These are phyloP conservation scores for Rhingia campestris DNA, from an alignment of 2,888 invertebrate genomes.

Conservation along the genomic window DNA sequence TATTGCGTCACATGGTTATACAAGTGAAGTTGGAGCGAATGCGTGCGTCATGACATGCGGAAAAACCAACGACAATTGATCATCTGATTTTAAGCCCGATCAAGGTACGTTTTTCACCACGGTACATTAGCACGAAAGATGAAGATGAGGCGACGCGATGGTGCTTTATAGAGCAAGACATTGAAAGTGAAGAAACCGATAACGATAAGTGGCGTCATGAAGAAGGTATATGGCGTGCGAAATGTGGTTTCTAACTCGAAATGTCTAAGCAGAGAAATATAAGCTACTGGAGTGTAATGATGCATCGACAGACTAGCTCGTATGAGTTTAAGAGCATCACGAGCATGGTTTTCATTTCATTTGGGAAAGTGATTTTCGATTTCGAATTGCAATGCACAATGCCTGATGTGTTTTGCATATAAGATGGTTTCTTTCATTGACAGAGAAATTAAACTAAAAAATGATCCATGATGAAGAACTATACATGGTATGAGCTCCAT, in stretches of 20 bases:
- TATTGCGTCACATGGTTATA: constrained; percentile 33
- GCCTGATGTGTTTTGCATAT: too few relatives aligned
- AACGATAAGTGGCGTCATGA: background rate
- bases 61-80: constrained; percentile 32
- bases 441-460: too few relatives aligned
- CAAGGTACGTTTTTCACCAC: constrained; percentile 1
- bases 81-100: constrained; percentile 7
- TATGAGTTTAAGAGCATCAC: constrained; percentile 1
- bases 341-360: constrained; percentile 32
- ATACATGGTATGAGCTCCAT: too few relatives aligned
- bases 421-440: too few relatives aligned
- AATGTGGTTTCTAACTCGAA: constrained; percentile 11
- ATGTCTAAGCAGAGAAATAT: constrained; percentile 32
- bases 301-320: constrained; percentile 45
- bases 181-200: constrained; percentile 55
- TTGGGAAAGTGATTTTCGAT: constrained; percentile 41
- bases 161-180: constrained; percentile 58
- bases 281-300: constrained; percentile 45
- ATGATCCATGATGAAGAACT: too few relatives aligned
- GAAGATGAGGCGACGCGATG: background rate
- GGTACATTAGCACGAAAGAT: constrained; percentile 32
- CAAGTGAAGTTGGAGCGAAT: constrained; percentile 7
- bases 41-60: constrained; percentile 13
- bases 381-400: constrained; percentile 4
- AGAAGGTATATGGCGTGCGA: constrained; percentile 12